These are phyloP conservation scores for Archivesica marissinica DNA, from an alignment of 1,140 invertebrate genomes.

Conservation along the genomic window DNA sequence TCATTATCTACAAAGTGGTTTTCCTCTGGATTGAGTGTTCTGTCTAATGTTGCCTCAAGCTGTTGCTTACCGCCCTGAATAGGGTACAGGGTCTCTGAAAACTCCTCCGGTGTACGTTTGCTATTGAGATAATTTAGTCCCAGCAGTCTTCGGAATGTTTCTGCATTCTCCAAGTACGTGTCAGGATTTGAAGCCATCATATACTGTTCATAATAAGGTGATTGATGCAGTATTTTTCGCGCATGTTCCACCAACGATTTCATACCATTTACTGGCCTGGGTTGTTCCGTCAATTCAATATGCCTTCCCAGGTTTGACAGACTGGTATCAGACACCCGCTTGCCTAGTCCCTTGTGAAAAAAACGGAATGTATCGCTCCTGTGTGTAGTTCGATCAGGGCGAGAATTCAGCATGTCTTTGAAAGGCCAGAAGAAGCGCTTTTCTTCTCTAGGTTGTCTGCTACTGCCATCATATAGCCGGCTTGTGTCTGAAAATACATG, in stretches of 20 bases:
- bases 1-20: neutral
- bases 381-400: neutral
- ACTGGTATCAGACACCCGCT: neutral
- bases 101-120: slow-evolving; percentile 7
- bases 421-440: neutral
- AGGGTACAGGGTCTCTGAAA: neutral
- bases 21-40: neutral
- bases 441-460: neutral
- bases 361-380: neutral
- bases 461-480: neutral
- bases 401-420: neutral
- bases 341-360: slow-evolving; percentile 14
- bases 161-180: neutral
- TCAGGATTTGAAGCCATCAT: neutral
- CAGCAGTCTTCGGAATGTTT: neutral
- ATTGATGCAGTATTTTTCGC: too few relatives aligned
- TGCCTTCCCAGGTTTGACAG: neutral
- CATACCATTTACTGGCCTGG: neutral
- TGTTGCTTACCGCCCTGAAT: slow-evolving; percentile 17
- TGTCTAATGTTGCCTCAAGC: neutral
- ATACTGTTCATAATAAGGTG: neutral
- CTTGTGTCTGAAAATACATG: neutral
- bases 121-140: neutral
- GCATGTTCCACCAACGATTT: neutral
- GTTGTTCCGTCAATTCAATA: too few relatives aligned